Conservation (phyloP, 2,888 invertebrate genomes). For the Entomobrya multifasciata region DNA sequence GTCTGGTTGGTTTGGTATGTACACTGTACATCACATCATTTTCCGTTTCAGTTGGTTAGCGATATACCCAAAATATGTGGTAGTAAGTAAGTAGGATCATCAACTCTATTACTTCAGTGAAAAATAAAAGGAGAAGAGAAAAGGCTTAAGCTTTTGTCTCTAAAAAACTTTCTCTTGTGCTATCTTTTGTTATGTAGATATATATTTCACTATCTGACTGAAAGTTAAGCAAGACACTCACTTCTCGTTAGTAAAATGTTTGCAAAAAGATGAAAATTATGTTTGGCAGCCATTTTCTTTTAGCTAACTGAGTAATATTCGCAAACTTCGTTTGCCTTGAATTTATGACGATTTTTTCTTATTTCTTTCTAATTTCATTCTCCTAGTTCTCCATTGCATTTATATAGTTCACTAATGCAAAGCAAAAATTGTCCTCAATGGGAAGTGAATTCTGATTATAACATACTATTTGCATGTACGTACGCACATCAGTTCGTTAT, state of each 20-base stretch:
- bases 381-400: too few relatives aligned
- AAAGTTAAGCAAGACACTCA: background rate
- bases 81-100: background rate
- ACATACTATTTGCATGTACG: too few relatives aligned
- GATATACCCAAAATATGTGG: slow-evolving; percentile 33
- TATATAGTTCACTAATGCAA: too few relatives aligned
- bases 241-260: background rate
- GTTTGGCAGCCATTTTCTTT: slow-evolving; percentile 38
- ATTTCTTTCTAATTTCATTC: slow-evolving; percentile 5
- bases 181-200: background rate
- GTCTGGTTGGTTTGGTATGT: slow-evolving; percentile 4
- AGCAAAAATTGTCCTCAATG: too few relatives aligned
- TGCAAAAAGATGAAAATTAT: slow-evolving; percentile 26
- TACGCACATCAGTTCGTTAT: too few relatives aligned
- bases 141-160: slow-evolving; percentile 25
- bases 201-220: background rate
- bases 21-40: background rate
- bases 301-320: background rate
- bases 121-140: background rate
- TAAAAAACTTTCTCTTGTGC: background rate
- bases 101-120: background rate
- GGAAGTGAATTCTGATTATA: too few relatives aligned
- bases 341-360: background rate
- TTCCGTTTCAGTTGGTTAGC: slow-evolving; percentile 29
- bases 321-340: background rate